Percentiles rank a stretch among this genome's conserved stretches.
phyloP scores from a whole-genome alignment of 2,888 invertebrate genomes.

The Mythimna loreyi region DNA sequence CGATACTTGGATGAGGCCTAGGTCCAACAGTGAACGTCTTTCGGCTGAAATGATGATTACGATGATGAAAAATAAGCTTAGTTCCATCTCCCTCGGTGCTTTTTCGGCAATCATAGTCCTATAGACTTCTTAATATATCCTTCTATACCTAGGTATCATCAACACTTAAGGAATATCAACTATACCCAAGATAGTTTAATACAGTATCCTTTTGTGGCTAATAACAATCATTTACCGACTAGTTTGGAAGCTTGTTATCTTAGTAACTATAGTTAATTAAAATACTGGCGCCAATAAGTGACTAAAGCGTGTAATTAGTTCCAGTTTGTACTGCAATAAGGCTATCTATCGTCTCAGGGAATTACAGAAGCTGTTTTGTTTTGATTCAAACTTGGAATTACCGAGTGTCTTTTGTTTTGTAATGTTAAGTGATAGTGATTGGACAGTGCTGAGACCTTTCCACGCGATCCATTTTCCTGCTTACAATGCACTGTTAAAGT shows the following conservation, averaged over 20 bases:
- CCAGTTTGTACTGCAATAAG: constrained; percentile 20
- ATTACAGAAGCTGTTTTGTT: constrained; percentile 6
- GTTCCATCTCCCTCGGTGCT: background rate
- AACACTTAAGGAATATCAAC: background rate
- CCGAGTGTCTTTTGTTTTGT: constrained; percentile 28
- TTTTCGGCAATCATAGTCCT: background rate
- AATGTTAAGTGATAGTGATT: constrained; percentile 1
- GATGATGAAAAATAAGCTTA: too few relatives aligned
- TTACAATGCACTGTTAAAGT: too few relatives aligned
- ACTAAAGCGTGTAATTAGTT: constrained; percentile 43
- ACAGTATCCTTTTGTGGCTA: background rate
- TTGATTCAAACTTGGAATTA: constrained; percentile 15
- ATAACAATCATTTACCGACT: constrained; percentile 22
- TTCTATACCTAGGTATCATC: background rate
- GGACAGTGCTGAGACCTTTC: too few relatives aligned
- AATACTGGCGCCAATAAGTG: constrained; percentile 47
- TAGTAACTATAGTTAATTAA: constrained; percentile 41
- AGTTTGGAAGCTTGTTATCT: constrained; percentile 11
- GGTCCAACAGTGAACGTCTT: too few relatives aligned
- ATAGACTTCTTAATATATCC: background rate
- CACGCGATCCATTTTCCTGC: too few relatives aligned
- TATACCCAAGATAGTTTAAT: constrained; percentile 15
- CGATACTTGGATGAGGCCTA: too few relatives aligned
- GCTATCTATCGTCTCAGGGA: constrained; percentile 40
- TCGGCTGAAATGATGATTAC: too few relatives aligned